Evolutionary conservation across 2,888 invertebrate genomes (phyloP).

Genomic region (Oscheius myriophilus): DNA sequence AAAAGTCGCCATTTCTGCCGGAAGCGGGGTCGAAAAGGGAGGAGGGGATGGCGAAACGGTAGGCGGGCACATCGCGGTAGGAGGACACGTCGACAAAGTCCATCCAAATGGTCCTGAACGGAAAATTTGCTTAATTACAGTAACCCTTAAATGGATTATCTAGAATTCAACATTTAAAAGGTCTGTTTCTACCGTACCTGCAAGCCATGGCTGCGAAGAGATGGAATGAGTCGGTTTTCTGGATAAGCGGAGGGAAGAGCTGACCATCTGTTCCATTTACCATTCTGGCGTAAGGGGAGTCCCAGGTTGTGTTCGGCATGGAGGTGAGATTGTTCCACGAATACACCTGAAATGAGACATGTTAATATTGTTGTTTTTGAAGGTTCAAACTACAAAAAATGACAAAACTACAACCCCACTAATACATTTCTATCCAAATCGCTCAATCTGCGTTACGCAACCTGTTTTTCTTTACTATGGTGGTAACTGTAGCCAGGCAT

Average conservation of each 20-base stretch:
- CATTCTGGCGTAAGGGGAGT: conserved; percentile 57
- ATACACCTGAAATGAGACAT: conserved; percentile 44
- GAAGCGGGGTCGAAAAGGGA: conserved; percentile 55
- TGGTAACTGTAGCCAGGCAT: no score
- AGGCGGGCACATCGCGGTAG: conserved; percentile 54
- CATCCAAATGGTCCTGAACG: conserved; percentile 52
- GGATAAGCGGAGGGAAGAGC: conserved; percentile 60
- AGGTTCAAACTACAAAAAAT: no score
- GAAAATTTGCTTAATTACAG: not conserved
- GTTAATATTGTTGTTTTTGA: no score
- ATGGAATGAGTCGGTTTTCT: conserved; percentile 37
- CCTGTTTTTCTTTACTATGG: no score
- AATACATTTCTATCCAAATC: no score
- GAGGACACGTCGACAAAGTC: conserved; percentile 45
- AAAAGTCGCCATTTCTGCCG: conserved; percentile 58
- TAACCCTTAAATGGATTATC: not conserved
- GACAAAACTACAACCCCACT: not conserved
- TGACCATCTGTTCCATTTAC: conserved; percentile 68
- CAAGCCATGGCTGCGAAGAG: conserved; percentile 62
- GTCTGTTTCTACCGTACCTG: conserved; percentile 39
- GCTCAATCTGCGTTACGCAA: no score
- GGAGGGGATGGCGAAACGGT: conserved; percentile 53
- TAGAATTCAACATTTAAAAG: not conserved
- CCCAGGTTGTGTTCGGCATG: conserved; percentile 57
- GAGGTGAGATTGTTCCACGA: conserved; percentile 62